phyloP scores from a whole-genome alignment of 2,113 vertebrate genomes.

The Gadus macrocephalus region DNA sequence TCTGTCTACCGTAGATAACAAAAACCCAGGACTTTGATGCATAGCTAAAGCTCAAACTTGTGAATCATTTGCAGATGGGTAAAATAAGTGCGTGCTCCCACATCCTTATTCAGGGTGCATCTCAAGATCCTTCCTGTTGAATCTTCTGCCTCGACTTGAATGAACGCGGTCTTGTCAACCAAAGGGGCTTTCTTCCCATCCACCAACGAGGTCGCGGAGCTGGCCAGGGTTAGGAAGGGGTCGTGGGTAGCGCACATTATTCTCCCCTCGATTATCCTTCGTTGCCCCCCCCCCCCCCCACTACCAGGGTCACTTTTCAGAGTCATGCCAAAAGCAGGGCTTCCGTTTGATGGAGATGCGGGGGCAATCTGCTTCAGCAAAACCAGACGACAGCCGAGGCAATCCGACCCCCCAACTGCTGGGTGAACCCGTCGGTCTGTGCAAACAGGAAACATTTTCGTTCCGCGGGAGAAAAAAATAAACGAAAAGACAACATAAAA shows the following conservation, averaged over 20 bases:
- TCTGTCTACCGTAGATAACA: no score
- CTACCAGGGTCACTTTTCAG: conserved; percentile 63
- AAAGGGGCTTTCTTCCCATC: no score
- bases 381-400: conserved; percentile 62
- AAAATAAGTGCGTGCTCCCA: no score
- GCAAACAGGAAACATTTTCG: conserved; percentile 62
- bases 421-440: conserved; percentile 60
- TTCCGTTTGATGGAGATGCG: conserved; percentile 62
- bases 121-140: no score
- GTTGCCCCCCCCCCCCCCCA: neutral
- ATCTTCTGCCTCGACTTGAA: no score
- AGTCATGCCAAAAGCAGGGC: conserved; percentile 55
- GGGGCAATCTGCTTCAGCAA: conserved; percentile 65
- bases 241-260: neutral
- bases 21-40: no score
- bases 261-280: neutral
- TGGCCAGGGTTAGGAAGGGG: no score
- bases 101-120: no score
- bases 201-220: no score
- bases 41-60: no score
- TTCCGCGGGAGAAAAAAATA: conserved; percentile 37
- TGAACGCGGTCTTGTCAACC: no score
- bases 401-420: conserved; percentile 61
- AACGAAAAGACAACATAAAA: neutral
- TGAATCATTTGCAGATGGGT: no score